These are phyloP conservation scores for Heterotis niloticus DNA, from an alignment of 2,113 vertebrate genomes.

Conservation along the genomic window DNA sequence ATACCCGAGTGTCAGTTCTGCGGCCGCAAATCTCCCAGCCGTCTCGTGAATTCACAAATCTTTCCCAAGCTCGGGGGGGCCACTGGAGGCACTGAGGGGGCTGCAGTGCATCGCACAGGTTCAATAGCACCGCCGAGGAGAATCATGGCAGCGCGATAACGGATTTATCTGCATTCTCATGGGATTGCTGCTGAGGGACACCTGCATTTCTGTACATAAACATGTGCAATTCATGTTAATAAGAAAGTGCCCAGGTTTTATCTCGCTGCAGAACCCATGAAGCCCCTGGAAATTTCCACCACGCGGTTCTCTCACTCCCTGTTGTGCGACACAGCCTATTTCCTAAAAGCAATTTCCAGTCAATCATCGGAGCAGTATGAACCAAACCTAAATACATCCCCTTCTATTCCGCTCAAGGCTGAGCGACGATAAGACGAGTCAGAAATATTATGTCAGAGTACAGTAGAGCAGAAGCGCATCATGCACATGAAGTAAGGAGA, in stretches of 20 bases:
- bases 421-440: conserved; percentile 32
- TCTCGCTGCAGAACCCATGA: background rate
- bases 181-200: background rate
- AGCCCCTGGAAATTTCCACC: background rate
- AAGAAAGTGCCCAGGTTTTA: conserved; percentile 1
- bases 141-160: background rate
- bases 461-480: conserved; percentile 30
- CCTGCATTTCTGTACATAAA: background rate
- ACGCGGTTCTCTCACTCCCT: conserved; percentile 51
- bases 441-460: conserved; percentile 36
- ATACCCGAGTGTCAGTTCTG: background rate
- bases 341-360: conserved; percentile 49
- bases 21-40: background rate
- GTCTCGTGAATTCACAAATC: background rate
- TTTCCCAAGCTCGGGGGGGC: background rate
- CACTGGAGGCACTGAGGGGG: background rate
- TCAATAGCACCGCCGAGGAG: background rate
- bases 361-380: conserved; percentile 47
- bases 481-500: conserved; percentile 18
- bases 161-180: background rate
- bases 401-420: conserved; percentile 35
- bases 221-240: background rate
- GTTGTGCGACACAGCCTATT: conserved; percentile 43
- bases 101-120: background rate
- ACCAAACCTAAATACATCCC: conserved; percentile 56